Base-by-base conservation (phyloP, 2,888 invertebrate genomes). In the Apomyelois bistriatella region DNA sequence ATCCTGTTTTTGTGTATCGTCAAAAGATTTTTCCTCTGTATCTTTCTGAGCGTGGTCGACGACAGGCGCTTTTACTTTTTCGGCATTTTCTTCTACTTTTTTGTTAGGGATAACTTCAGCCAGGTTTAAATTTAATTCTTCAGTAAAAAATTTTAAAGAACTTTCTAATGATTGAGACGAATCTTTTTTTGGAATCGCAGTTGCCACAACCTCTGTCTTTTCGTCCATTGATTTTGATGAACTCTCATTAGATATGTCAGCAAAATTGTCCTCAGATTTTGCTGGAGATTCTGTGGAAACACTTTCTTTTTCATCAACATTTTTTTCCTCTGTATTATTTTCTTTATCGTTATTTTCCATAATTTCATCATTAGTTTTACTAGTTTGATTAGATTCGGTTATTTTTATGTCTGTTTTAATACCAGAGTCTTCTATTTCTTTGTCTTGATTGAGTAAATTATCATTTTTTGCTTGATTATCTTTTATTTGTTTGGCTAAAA, bases 231-330 rank as follows among this genome's bases (percentile, higher is more conserved):
- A 74, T 60, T 81, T 85, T 36, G 63, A 64, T 0, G 82, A 82
- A 60, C 81, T 84, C 53, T 78, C 84, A 59, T 76, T 81, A 1
- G 87, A 87, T 17, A 83, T 65, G 58, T 88, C 84, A 46, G 74
- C 85, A 57, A 85, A 83, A 50, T 87, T 82, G 46, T 87, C 82
- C 54, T 87, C 85, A 8, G 88, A 83, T 65, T 82, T 83, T 2
- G 69, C 68, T 12, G 83, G 79, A 30, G 85, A 85, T 59, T 70
- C 77, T 15, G 65, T 61, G 12, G 68, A 61, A 52, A 61, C 60
- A 42, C 59, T 66, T 36, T 69, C 66, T 59, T 70, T 76, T 48
- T 73, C 74, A 46, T 60, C 59, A 7, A 41, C 16, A 30, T 9
- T 30, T 16, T 17, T 50, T 38, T 46, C 38, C 16, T 35, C 41